Evolutionary conservation across 2,113 vertebrate genomes (phyloP), one percentile per base, ranked within the genome.

Genomic region (Abramis brama): DNA sequence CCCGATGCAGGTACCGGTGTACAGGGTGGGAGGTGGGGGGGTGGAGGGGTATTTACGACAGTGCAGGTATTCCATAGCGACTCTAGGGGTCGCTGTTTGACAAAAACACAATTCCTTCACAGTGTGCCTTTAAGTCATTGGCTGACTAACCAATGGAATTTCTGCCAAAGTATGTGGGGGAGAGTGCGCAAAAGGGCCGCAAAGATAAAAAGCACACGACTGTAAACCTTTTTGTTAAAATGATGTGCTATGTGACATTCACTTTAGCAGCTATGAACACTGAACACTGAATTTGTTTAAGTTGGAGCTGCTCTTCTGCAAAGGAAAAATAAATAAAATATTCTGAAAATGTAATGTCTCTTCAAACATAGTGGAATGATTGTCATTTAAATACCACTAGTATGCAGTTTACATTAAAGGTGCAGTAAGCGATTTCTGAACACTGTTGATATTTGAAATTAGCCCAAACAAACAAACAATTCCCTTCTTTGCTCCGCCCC

Each of bases 141-240:
- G 7, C 30, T 45, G 86, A n/a, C 39, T 52, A 79, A 75, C 57
- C 80, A 52, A 36, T 64, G 68, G 66, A 79, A 62, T 74, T 25
- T 83, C n/a, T 76, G 36, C 82, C 43, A 30, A 59, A 25, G 10
- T 43, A 30, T 47, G 60, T 60, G 19, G 43, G 25, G 43, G 21
- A 60, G 7, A 60, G 19, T 13, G 39, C 21, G 9, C 19, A 55
- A 52, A 68, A 52, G 70, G 23, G 11, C 71, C 13, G 6, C 12
- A 59, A 30, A 47, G 30, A 59, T 5, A 47, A 64, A 68, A 45
- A 11, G 36, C 45, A 80, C 30, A 79, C 7, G 27, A 27, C 5
- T 23, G 15, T 76, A 45, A 19, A 9, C 5, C 17, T 21, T 68
- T 68, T 86, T 57, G 45, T 74, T 23, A 25, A 43, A n/a, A 45